These are phyloP conservation scores for Tillus elongatus DNA, from an alignment of 2,888 invertebrate species.

Conservation along the genomic window DNA sequence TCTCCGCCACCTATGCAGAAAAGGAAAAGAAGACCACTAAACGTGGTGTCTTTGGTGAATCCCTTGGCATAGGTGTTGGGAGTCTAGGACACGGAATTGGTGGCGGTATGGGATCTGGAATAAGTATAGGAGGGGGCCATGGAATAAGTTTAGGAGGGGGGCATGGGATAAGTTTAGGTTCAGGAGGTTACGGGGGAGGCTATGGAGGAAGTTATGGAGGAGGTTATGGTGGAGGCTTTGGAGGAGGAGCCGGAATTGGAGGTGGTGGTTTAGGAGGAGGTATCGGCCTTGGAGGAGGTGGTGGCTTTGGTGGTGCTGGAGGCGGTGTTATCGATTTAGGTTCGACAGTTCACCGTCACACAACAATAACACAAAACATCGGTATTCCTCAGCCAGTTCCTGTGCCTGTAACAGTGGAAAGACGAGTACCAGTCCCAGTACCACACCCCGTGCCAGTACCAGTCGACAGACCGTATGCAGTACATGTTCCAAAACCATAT, in stretches of 20 bases:
- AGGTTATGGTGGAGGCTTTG: no score
- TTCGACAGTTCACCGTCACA: no score
- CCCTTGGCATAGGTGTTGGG: no score
- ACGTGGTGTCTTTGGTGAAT: constrained; percentile 33
- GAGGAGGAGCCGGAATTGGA: no score
- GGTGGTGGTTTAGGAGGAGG: no score
- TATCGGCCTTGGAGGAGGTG: no score
- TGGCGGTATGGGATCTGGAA: constrained; percentile 21
- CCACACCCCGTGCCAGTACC: constrained; percentile 40
- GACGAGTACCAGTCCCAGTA: constrained; percentile 42
- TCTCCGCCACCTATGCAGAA: no score
- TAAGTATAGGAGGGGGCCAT: constrained; percentile 20
- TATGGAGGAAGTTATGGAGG: no score
- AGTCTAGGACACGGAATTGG: constrained; percentile 31
- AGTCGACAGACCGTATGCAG: constrained; percentile 43
- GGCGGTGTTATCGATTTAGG: constrained; percentile 25
- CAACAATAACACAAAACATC: constrained; percentile 41
- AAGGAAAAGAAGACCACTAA: constrained; percentile 32
- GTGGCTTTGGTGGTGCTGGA: constrained; percentile 23
- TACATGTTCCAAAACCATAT: constrained; percentile 29
- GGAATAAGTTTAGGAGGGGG: constrained; percentile 17
- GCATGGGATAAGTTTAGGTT: no score
- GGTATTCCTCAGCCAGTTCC: constrained; percentile 46
- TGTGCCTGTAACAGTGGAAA: constrained; percentile 46
- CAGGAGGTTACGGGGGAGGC: constrained; percentile 17